phyloP scores from a whole-genome alignment of 2,888 invertebrate species.

The Cetonia aurata region DNA sequence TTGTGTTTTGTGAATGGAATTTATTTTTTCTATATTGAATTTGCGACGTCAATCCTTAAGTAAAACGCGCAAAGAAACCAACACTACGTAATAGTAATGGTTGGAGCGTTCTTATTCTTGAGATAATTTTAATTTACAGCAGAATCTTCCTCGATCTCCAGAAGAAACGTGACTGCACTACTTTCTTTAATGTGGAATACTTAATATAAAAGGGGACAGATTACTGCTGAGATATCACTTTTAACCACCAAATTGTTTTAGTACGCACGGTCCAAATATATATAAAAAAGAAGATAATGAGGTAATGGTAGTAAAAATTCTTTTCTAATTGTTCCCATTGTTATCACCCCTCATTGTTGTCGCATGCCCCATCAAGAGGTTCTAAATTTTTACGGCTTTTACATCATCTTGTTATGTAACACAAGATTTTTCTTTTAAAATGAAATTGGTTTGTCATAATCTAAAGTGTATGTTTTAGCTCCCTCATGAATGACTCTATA shows the following conservation, averaged over 20 bases:
- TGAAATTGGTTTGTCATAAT: conserved; percentile 5
- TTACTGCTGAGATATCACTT: conserved; percentile 10
- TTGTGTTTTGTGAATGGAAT: conserved; percentile 1
- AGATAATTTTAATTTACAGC: conserved; percentile 14
- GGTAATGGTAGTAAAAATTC: conserved; percentile 25
- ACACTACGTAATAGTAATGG: background rate
- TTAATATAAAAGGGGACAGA: conserved; percentile 9
- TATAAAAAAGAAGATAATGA: conserved; percentile 13
- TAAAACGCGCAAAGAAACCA: background rate
- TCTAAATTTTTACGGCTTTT: conserved; percentile 11
- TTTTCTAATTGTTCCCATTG: conserved; percentile 13
- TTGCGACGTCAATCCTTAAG: background rate
- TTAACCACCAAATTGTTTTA: conserved; percentile 3
- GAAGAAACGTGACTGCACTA: background rate
- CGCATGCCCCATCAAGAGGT: background rate
- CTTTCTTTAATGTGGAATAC: conserved; percentile 9
- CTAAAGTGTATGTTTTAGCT: background rate
- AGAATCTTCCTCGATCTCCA: background rate
- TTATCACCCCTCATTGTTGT: conserved; percentile 10
- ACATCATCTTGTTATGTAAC: background rate
- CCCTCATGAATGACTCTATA: too few relatives aligned
- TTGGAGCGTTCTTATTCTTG: background rate
- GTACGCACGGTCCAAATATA: conserved; percentile 3
- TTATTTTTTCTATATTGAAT: background rate
- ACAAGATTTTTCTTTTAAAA: background rate